These are phyloP conservation scores for Scaptomyza pallida DNA, from an alignment of 1,140 invertebrate species.

Conservation along the genomic window DNA sequence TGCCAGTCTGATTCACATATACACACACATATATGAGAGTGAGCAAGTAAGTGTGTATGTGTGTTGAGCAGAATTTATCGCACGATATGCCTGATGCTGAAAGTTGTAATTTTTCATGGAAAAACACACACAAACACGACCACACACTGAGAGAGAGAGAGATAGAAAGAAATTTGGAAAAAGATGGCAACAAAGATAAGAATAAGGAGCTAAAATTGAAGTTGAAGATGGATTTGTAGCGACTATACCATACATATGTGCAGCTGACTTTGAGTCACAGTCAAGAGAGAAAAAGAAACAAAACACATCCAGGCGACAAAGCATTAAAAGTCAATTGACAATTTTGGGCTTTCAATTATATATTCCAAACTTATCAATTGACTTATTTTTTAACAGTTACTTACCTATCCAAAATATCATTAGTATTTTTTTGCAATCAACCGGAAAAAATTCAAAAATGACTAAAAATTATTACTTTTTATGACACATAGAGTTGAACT, in stretches of 20 bases:
- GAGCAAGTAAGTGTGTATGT: conserved; percentile 10
- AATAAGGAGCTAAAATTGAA: conserved; percentile 4
- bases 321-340: not conserved
- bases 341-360: too few relatives aligned
- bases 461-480: too few relatives aligned
- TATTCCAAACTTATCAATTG: too few relatives aligned
- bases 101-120: conserved; percentile 79
- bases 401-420: too few relatives aligned
- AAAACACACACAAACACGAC: conserved; percentile 25
- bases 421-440: too few relatives aligned
- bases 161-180: conserved; percentile 13
- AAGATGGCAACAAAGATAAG: conserved; percentile 1
- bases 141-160: conserved; percentile 1
- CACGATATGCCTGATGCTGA: conserved; percentile 75
- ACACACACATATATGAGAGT: not conserved
- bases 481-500: too few relatives aligned
- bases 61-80: conserved; percentile 63
- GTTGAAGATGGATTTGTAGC: conserved; percentile 43
- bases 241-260: conserved; percentile 16
- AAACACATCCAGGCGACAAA: conserved; percentile 50
- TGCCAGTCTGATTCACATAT: conserved; percentile 24
- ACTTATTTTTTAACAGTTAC: too few relatives aligned
- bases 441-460: too few relatives aligned
- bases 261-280: conserved; percentile 30
- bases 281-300: not conserved